phyloP scores from a whole-genome alignment of 2,113 vertebrate species.

The Chloropsis hardwickii region DNA sequence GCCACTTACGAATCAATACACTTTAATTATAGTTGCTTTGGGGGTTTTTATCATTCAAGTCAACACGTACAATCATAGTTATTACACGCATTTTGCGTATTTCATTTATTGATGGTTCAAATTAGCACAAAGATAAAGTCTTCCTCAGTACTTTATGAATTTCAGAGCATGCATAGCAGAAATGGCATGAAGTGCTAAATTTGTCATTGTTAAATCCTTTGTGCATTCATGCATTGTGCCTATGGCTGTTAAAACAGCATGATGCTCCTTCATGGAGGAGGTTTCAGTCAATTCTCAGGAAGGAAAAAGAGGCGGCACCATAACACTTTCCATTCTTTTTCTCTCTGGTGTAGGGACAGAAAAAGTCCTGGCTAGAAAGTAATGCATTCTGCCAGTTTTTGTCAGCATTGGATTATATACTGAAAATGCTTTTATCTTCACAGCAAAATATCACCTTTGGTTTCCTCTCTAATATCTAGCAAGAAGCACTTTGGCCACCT shows the following conservation, averaged over 20 bases:
- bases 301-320: background rate
- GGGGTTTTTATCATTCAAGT: background rate
- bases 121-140: background rate
- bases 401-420: background rate
- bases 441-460: background rate
- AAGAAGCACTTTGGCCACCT: background rate
- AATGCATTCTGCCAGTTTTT: background rate
- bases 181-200: background rate
- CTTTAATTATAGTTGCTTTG: background rate
- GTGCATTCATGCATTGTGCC: background rate
- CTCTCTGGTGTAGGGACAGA: background rate
- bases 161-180: background rate
- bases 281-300: background rate
- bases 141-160: background rate
- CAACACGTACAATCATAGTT: background rate
- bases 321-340: background rate
- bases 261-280: background rate
- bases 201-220: background rate
- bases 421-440: background rate
- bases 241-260: background rate
- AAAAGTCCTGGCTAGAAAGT: background rate
- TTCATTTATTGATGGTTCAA: background rate
- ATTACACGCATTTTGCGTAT: background rate
- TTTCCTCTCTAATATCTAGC: background rate
- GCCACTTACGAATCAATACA: background rate